Evolutionary conservation across 2,797 vertebrate genomes (phyloP).

Genomic region (Silurus lanzhouensis): DNA sequence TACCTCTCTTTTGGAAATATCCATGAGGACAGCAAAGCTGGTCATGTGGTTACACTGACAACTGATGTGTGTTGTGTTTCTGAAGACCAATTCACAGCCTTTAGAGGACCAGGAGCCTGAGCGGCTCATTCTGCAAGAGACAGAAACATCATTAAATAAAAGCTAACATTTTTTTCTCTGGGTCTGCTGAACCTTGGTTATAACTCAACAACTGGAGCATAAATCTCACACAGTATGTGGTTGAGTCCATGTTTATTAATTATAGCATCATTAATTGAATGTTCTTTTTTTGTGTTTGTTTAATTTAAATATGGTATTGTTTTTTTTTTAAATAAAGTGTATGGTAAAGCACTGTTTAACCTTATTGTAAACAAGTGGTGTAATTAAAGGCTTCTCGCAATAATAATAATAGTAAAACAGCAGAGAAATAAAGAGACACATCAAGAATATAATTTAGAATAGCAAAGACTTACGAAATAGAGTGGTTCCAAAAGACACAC

Average conservation of each 20-base stretch:
- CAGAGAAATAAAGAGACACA: background rate
- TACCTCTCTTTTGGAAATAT: slow-evolving; percentile 85
- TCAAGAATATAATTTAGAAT: background rate
- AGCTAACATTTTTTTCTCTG: background rate
- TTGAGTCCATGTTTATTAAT: too few species aligned
- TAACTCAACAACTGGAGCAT: background rate
- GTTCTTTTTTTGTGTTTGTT: background rate
- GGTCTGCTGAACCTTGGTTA: background rate
- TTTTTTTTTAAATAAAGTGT: too few species aligned
- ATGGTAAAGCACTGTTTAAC: background rate
- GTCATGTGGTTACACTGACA: slow-evolving; percentile 80
- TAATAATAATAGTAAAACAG: background rate
- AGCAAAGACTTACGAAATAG: slow-evolving; percentile 71
- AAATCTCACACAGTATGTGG: background rate
- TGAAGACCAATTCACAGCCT: slow-evolving; percentile 82
- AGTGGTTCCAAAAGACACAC: slow-evolving; percentile 90
- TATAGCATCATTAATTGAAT: too few species aligned
- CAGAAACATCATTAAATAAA: background rate
- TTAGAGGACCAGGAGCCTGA: slow-evolving; percentile 83
- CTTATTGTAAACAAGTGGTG: background rate
- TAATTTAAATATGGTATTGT: background rate
- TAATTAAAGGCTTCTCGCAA: background rate
- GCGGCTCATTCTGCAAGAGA: slow-evolving; percentile 63
- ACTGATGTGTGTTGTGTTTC: slow-evolving; percentile 78
- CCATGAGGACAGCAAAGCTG: slow-evolving; percentile 87